Percentiles rank a stretch among this genome's conserved stretches.
Conservation (phyloP, 23 tunicate species). For the Clavelina lepadiformis region DNA sequence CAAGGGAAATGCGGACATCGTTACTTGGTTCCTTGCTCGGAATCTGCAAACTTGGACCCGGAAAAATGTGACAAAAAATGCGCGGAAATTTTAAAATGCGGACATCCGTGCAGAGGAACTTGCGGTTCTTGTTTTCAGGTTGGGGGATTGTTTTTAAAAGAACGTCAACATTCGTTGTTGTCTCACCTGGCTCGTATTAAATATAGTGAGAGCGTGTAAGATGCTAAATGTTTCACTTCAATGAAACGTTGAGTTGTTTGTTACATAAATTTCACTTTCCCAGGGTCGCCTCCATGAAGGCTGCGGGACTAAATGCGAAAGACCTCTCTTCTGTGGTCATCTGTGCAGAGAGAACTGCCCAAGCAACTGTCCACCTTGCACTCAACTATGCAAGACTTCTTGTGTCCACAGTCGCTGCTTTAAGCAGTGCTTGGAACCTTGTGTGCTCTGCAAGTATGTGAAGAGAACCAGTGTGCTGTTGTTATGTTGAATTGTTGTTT, state of each 20-base stretch:
- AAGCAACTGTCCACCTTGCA: conserved; percentile 76
- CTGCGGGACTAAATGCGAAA: conserved; percentile 48
- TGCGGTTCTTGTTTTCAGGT: conserved; percentile 75
- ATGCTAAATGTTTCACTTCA: too few species aligned
- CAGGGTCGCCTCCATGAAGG: conserved; percentile 73
- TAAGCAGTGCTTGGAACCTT: conserved; percentile 52
- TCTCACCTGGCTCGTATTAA: too few species aligned
- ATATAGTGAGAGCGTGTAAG: too few species aligned
- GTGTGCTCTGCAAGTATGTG: conserved; percentile 56
- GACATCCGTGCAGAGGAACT: conserved; percentile 76
- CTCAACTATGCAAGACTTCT: conserved; percentile 39
- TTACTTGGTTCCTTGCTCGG: conserved; percentile 31
- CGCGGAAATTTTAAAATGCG: conserved; percentile 51
- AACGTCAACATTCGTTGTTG: too few species aligned
- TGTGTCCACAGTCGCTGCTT: conserved; percentile 78
- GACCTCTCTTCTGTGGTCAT: conserved; percentile 81
- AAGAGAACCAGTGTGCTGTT: not conserved
- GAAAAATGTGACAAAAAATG: conserved; percentile 48
- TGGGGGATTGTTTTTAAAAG: too few species aligned
- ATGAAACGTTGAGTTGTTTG: too few species aligned
- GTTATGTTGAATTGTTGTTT: not conserved
- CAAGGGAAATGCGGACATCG: conserved; percentile 40
- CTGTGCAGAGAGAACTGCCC: conserved; percentile 54
- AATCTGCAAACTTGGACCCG: not conserved
- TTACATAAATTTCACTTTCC: not conserved